Base-by-base conservation (phyloP, 2,888 invertebrate genomes). In the Timema cristinae region DNA sequence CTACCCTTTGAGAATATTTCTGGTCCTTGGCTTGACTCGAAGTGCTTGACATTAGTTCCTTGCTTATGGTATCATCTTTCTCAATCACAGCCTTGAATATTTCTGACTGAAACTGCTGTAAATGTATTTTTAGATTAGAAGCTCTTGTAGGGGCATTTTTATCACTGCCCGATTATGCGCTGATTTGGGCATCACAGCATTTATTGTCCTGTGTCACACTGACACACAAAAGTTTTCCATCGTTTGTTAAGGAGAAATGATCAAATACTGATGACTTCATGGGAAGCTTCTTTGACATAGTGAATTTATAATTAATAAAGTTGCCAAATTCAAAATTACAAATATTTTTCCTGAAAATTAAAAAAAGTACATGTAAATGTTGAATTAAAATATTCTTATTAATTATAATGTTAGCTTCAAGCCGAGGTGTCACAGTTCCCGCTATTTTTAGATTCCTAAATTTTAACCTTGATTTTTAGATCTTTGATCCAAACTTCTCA, bases 61-160 rank as follows among this genome's bases (percentile, higher is more conserved):
- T 59, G 59, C n/a, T 59, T 59, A 13, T 59, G 13, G 16, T 59
- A n/a, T 32, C 32, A 32, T n/a, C 59, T 59, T 59, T 59, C 5
- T 59, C 59, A 59, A 16, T 59, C 59, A n/a, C 59, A 59, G 59
- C 59, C n/a, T 32, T 59, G 13, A 56, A 56, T 56, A 56, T 7
- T 56, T 56, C 56, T 56, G 9, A 16, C 4, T 56, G 56, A 11
- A 56, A 11, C 15, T 16, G 16, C 32, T 59, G n/a, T 59, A 59
- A 59, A 59, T n/a, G 13, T 59, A 13, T n/a, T 59, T 59, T 59
- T 59, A 11, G 32, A 59, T 59, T 59, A 32, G 59, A 59, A 59
- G 15, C n/a, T n/a, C 15, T 59, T 32, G 13, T 59, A 59, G 59
- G 5, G 32, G 59, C 59, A 59, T 32, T 59, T 7, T 11, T n/a